Evolutionary conservation across 2,113 vertebrate genomes (phyloP).

Genomic region (human): DNA sequence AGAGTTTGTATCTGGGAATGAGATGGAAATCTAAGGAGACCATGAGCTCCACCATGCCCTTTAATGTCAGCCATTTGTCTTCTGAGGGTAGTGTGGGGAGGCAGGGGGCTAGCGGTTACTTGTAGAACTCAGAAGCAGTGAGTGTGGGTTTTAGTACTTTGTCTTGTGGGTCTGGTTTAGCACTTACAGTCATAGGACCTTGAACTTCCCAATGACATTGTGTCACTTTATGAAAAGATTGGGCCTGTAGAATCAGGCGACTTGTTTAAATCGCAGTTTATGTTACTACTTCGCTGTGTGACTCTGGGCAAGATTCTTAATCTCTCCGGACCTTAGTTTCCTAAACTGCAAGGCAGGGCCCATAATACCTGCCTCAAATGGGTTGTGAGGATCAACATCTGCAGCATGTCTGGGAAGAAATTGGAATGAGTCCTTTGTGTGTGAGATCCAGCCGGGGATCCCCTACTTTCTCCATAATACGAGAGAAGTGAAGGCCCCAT

Average conservation of each 20-base stretch:
- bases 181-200: background rate
- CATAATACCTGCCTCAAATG: background rate
- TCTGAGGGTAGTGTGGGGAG: background rate
- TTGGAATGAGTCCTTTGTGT: background rate
- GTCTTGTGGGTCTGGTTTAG: background rate
- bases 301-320: background rate
- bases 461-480: background rate
- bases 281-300: background rate
- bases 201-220: background rate
- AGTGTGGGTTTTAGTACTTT: background rate
- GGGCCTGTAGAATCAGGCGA: background rate
- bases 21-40: background rate
- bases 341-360: background rate
- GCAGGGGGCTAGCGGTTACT: background rate
- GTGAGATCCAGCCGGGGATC: accelerated
- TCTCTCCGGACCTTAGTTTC: background rate
- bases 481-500: background rate
- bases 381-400: background rate
- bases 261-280: background rate
- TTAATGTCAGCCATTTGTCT: background rate
- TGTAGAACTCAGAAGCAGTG: background rate
- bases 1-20: background rate
- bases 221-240: background rate
- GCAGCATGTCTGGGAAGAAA: background rate
- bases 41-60: background rate